phyloP scores from a whole-genome alignment of 2,113 vertebrate genomes.

The Phoxinus phoxinus region DNA sequence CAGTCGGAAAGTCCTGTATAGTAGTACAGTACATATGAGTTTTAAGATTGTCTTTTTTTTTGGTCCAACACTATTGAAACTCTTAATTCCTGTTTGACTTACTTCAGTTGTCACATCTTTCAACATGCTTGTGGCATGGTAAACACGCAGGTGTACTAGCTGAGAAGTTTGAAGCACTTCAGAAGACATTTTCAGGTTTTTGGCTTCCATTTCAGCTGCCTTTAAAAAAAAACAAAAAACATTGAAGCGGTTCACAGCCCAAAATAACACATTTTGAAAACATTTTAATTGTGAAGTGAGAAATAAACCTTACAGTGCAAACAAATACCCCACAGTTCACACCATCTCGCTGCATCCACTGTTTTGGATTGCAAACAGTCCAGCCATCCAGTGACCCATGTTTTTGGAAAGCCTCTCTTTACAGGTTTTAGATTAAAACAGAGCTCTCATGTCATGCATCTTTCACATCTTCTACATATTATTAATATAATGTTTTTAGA shows the following conservation, averaged over 20 bases:
- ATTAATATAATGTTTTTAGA: not conserved
- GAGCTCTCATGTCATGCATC: not conserved
- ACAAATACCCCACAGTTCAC: slow-evolving; percentile 25
- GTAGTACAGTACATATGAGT: not conserved
- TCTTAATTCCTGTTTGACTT: not conserved
- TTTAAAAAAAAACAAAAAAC: not conserved
- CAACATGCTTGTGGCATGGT: slow-evolving; percentile 10
- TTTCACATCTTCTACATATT: not conserved
- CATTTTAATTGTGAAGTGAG: not conserved
- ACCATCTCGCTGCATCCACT: slow-evolving; percentile 4
- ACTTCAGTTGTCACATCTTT: not conserved
- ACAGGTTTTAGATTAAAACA: not conserved
- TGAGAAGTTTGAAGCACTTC: not conserved
- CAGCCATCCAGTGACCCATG: slow-evolving; percentile 7
- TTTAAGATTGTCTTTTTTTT: not conserved
- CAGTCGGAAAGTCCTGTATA: slow-evolving; percentile 18
- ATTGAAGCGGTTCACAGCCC: not conserved
- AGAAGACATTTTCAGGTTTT: not conserved
- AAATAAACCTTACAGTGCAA: slow-evolving; percentile 24
- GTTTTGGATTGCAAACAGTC: slow-evolving; percentile 1
- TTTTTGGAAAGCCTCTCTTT: slow-evolving; percentile 11
- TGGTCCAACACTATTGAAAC: not conserved
- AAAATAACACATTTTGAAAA: not conserved
- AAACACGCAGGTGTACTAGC: not conserved
- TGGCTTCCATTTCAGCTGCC: not conserved